A percentile compares a stretch with the other conserved stretches of the same genome.
phyloP scores from a whole-genome alignment of 2,888 invertebrate genomes.

The Pyralis farinalis region DNA sequence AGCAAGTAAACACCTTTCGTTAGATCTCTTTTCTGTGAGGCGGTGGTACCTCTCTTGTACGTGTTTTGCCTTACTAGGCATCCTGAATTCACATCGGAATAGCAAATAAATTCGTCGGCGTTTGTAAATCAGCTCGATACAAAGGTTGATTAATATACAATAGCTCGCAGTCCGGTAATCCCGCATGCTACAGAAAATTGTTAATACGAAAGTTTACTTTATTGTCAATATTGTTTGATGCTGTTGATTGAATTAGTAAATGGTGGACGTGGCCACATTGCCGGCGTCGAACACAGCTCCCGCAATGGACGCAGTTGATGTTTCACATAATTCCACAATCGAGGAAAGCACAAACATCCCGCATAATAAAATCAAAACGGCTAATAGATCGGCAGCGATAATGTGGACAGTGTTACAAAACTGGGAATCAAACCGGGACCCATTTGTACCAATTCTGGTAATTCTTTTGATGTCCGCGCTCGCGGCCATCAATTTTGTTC shows the following conservation, averaged over 20 bases:
- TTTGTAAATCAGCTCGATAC: too few relatives aligned
- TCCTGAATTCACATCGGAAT: too few relatives aligned
- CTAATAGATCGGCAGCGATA: constrained; percentile 29
- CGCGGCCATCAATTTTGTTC: constrained; percentile 35
- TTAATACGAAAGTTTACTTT: neutral
- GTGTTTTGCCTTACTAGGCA: too few relatives aligned
- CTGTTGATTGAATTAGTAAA: neutral
- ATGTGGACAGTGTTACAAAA: constrained; percentile 49
- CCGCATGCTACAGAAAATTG: neutral
- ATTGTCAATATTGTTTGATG: neutral
- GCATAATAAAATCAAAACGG: constrained; percentile 47
- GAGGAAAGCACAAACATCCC: constrained; percentile 66
- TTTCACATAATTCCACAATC: constrained; percentile 18
- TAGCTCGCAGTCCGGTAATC: too few relatives aligned
- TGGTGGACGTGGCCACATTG: neutral
- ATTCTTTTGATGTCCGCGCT: constrained; percentile 25
- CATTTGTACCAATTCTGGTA: constrained; percentile 53
- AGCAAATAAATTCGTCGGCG: too few relatives aligned
- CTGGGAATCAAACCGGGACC: constrained; percentile 48
- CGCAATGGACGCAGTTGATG: neutral
- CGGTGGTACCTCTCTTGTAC: too few relatives aligned
- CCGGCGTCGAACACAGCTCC: too few relatives aligned
- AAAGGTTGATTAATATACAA: too few relatives aligned
- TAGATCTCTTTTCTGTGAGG: too few relatives aligned
- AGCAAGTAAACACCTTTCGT: too few relatives aligned